Evolutionary conservation across 2,113 vertebrate species (phyloP), one percentile per base, ranked within the genome.

Genomic region (Phoxinus phoxinus): DNA sequence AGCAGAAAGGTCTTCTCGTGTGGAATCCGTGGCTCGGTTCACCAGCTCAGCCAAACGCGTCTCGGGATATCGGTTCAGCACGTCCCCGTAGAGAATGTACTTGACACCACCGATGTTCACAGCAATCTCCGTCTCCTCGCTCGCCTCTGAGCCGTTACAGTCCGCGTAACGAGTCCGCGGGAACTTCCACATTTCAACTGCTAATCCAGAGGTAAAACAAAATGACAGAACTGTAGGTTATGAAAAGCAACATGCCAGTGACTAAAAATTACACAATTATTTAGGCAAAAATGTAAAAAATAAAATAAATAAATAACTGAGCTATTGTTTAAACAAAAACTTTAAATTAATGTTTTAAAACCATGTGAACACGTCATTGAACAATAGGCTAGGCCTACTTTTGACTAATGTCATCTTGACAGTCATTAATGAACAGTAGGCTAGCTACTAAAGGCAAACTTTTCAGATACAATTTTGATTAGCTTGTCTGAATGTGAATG

Each of bases 71-170:
- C 94, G 96, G 83, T 91, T 96, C 69, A 99, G 92, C 44, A 96
- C 92, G 90, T 96, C 96, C 56, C 93, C 94, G 0, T 94, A 94
- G 7, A 99, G 92, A 89, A 97, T 95, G 91, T 98, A 97, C 86
- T 96, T 96, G 71, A 97, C 95, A 6, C 98, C 98, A 69, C 98
- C 98, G 1, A 99, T 96, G 91, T 99, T 99, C 17, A 99, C 97
- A 6, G 96, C 93, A 30, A 99, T 95, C 92, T 97, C 96, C 0
- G 90, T 90, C 90, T 96, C 97, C 35, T 96, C 95, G 35, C 95
- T 95, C 19, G 89, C 91, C 71, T 94, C 95, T 2, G 96, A 95
- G 51, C 89, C 90, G 25, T 91, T 95, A 75, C 90, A 93, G 90
- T 95, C 94, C n/a, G 92, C 92, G 80, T 95, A 95, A 86, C 95